phyloP scores from a whole-genome alignment of 2,113 vertebrate species.

The Epinephelus cyanopodus region DNA sequence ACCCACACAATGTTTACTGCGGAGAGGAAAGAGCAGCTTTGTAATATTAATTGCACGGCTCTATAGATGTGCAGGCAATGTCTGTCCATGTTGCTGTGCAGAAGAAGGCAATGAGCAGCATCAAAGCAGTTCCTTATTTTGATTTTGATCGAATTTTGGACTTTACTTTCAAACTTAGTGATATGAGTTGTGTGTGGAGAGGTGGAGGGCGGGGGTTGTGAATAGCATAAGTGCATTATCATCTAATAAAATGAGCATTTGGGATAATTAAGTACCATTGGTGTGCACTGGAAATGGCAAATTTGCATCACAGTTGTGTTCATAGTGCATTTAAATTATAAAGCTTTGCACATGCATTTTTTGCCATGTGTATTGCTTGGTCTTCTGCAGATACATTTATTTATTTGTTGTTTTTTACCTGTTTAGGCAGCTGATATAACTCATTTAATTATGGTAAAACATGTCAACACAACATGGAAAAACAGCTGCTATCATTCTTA shows the following conservation, averaged over 20 bases:
- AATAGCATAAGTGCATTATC: slow-evolving; percentile 10
- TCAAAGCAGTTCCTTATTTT: not conserved
- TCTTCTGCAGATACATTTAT: not conserved
- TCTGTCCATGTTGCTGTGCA: not conserved
- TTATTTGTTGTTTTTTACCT: not conserved
- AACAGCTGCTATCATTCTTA: not conserved
- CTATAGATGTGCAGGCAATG: not conserved
- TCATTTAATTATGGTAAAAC: slow-evolving; percentile 8
- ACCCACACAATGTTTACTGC: slow-evolving; percentile 53
- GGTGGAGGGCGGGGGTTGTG: too few species aligned
- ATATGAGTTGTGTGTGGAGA: not conserved
- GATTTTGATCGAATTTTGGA: not conserved
- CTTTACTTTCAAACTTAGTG: not conserved
- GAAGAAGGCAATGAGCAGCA: not conserved
- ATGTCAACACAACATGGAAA: slow-evolving; percentile 6
- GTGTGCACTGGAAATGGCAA: not conserved
- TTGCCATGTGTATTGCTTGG: not conserved
- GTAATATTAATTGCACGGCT: slow-evolving; percentile 26
- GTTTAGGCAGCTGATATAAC: not conserved
- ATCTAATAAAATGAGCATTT: not conserved
- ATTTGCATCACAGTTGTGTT: not conserved
- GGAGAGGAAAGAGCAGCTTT: slow-evolving; percentile 29
- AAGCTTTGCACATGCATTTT: not conserved
- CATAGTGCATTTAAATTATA: not conserved
- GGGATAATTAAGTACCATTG: not conserved